A percentile compares a stretch with the other conserved stretches of the same genome.
Evolutionary conservation across 2,888 invertebrate species (phyloP).

Genomic region (Harpagoxenus sublaevis): DNA sequence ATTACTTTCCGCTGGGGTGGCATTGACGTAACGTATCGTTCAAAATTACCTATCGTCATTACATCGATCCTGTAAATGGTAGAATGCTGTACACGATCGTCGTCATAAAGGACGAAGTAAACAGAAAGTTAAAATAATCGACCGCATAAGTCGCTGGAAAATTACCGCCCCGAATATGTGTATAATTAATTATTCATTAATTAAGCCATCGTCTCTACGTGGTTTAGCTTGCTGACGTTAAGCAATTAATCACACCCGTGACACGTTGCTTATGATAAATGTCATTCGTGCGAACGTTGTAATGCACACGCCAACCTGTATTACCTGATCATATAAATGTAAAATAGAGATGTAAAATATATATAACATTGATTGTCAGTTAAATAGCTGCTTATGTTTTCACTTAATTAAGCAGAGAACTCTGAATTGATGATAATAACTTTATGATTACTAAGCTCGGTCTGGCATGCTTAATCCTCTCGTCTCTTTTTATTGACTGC

Average conservation of each 20-base stretch:
- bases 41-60: conserved; percentile 23
- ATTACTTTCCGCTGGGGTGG: conserved; percentile 32
- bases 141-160: conserved; percentile 18
- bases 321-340: conserved; percentile 11
- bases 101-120: not conserved
- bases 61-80: conserved; percentile 18
- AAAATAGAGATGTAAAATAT: conserved; percentile 24
- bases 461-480: not conserved
- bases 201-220: conserved; percentile 44
- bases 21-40: conserved; percentile 19
- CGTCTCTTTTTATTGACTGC: not conserved
- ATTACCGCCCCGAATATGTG: conserved; percentile 38
- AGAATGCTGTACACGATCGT: not conserved
- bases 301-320: conserved; percentile 36
- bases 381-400: conserved; percentile 9
- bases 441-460: not conserved
- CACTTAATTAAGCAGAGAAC: not conserved
- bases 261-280: conserved; percentile 56
- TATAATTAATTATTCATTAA: conserved; percentile 56
- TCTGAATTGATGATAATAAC: not conserved
- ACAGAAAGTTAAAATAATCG: conserved; percentile 39
- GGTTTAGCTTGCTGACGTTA: conserved; percentile 42
- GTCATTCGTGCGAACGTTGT: conserved; percentile 36
- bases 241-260: conserved; percentile 49
- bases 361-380: conserved; percentile 23